Conservation (phyloP, 2,113 vertebrate species). For the Ptilorrhoa leucosticta region DNA sequence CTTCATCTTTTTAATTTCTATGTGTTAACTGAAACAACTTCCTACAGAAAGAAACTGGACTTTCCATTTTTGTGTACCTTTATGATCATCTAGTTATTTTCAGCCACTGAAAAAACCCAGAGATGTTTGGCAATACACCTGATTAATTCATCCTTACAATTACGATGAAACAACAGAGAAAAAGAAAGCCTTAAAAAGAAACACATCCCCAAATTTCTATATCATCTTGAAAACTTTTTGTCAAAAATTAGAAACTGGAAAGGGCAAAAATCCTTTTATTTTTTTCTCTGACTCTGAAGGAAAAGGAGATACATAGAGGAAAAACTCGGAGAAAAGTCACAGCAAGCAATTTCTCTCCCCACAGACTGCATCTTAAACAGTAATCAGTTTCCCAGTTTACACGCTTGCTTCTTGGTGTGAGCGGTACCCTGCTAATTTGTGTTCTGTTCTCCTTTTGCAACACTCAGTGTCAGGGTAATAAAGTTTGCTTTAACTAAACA, state of each 20-base stretch:
- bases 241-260: neutral
- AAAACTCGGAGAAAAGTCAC: neutral
- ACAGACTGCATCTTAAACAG: neutral
- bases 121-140: neutral
- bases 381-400: conserved; percentile 6
- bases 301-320: neutral
- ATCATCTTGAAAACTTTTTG: neutral
- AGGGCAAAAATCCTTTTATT: neutral
- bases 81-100: neutral
- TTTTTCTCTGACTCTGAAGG: neutral
- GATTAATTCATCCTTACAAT: neutral
- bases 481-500: conserved; percentile 61
- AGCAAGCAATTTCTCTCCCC: neutral
- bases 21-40: neutral
- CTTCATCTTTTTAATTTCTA: neutral
- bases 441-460: conserved; percentile 37
- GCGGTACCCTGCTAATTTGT: neutral
- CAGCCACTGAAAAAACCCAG: neutral
- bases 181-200: neutral
- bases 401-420: neutral
- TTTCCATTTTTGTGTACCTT: neutral
- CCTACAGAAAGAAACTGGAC: neutral
- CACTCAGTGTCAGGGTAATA: neutral
- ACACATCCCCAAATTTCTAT: neutral
- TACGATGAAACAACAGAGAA: neutral